A percentile compares a stretch with the other conserved stretches of the same genome.
Evolutionary conservation across 2,113 vertebrate species (phyloP).

Genomic region (Halichoerus grypus): DNA sequence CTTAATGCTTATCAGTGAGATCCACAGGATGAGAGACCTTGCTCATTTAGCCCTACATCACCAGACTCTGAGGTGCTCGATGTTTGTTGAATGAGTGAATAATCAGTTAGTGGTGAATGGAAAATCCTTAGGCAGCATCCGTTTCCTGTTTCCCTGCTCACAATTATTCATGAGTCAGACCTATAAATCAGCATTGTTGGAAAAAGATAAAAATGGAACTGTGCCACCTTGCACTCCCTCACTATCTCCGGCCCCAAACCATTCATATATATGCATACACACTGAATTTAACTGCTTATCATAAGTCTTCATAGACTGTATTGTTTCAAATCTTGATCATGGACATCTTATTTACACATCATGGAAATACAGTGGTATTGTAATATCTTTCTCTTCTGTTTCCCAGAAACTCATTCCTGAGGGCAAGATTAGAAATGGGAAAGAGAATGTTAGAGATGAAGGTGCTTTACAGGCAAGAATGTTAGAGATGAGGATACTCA

Average conservation of each 20-base stretch:
- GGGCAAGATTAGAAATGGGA: background rate
- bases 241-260: background rate
- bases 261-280: background rate
- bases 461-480: background rate
- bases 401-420: background rate
- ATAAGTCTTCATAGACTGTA: background rate
- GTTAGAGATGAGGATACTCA: background rate
- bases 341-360: constrained; percentile 12
- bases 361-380: background rate
- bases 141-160: constrained; percentile 55
- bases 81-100: constrained; percentile 47
- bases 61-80: background rate
- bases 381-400: constrained; percentile 3
- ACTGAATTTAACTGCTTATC: background rate
- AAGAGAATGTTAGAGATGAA: background rate
- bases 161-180: constrained; percentile 35
- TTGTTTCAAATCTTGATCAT: background rate
- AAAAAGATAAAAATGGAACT: constrained; percentile 36
- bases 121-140: constrained; percentile 38
- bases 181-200: background rate
- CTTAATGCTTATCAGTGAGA: background rate
- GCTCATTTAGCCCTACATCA: background rate
- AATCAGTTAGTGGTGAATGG: constrained; percentile 29
- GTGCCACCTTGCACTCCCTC: background rate
- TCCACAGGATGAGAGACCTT: background rate